Evolutionary conservation across 2,113 vertebrate genomes (phyloP).

Genomic region (Pycnonotus jocosus): DNA sequence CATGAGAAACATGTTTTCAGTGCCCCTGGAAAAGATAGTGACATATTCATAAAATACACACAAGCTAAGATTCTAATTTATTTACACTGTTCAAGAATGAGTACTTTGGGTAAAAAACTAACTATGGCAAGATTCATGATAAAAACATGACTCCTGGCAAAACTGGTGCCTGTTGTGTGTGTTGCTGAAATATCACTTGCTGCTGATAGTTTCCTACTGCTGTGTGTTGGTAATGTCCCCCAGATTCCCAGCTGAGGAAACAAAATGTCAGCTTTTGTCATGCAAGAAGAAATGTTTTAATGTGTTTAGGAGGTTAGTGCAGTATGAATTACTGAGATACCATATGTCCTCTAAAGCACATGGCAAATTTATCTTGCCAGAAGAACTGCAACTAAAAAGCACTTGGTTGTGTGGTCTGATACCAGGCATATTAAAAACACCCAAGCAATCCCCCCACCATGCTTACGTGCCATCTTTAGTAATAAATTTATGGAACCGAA

Average conservation of each 20-base stretch:
- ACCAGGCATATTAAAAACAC: neutral
- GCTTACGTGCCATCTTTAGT: neutral
- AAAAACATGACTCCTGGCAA: neutral
- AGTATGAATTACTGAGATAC: constrained; percentile 36
- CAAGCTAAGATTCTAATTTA: neutral
- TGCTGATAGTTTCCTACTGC: constrained; percentile 3
- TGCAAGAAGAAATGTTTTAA: constrained; percentile 56
- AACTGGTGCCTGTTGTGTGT: neutral
- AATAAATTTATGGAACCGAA: neutral
- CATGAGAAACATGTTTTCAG: neutral
- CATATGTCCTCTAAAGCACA: constrained; percentile 41
- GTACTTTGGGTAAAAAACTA: neutral
- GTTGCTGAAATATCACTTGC: neutral
- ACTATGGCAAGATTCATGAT: neutral
- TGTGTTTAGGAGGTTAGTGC: constrained; percentile 26
- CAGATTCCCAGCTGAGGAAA: constrained; percentile 12
- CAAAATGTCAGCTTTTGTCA: constrained; percentile 50
- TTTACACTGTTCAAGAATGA: neutral
- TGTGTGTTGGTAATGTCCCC: neutral
- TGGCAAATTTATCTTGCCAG: constrained; percentile 23
- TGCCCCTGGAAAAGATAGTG: neutral
- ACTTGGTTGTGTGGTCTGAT: neutral
- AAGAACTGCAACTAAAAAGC: neutral
- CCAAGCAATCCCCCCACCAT: neutral
- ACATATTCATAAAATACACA: neutral